Conservation (phyloP, 1,140 invertebrate species). For the Euura saliciscinereae region DNA sequence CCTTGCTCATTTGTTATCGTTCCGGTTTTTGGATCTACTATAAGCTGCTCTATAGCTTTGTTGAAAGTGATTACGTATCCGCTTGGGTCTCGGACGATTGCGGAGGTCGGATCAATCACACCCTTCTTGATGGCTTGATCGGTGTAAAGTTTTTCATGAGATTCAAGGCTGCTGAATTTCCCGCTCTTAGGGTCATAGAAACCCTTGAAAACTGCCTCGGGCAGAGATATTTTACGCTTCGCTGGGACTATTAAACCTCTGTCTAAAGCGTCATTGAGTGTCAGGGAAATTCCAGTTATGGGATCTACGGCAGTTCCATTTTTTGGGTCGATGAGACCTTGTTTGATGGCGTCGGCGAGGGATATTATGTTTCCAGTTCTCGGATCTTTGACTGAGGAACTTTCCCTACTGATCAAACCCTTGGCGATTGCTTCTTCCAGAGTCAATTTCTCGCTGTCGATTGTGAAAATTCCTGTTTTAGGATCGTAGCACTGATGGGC, state of each 20-base stretch:
- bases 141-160: conserved; percentile 75
- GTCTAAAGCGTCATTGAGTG: conserved; percentile 80
- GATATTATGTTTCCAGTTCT: conserved; percentile 78
- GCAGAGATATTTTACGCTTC: conserved; percentile 81
- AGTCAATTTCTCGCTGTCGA: conserved; percentile 74
- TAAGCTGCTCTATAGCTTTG: conserved; percentile 78
- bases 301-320: conserved; percentile 81
- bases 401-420: conserved; percentile 75
- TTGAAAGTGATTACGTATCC: conserved; percentile 80
- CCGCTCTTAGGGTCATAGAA: conserved; percentile 77
- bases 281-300: conserved; percentile 72
- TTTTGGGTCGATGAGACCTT: conserved; percentile 81
- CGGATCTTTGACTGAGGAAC: conserved; percentile 82
- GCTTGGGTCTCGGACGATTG: conserved; percentile 67
- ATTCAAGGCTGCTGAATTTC: conserved; percentile 72
- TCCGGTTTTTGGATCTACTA: conserved; percentile 79
- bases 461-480: conserved; percentile 75
- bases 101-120: conserved; percentile 80
- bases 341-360: conserved; percentile 80
- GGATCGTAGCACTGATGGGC: conserved; percentile 82
- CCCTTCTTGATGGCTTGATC: conserved; percentile 79
- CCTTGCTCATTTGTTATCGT: conserved; percentile 67
- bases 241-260: conserved; percentile 81
- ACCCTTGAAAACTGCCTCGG: conserved; percentile 87
- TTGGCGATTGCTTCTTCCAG: conserved; percentile 80